These are phyloP conservation scores for Avahi laniger DNA, from an alignment of 2,797 vertebrate genomes.

Conservation along the genomic window DNA sequence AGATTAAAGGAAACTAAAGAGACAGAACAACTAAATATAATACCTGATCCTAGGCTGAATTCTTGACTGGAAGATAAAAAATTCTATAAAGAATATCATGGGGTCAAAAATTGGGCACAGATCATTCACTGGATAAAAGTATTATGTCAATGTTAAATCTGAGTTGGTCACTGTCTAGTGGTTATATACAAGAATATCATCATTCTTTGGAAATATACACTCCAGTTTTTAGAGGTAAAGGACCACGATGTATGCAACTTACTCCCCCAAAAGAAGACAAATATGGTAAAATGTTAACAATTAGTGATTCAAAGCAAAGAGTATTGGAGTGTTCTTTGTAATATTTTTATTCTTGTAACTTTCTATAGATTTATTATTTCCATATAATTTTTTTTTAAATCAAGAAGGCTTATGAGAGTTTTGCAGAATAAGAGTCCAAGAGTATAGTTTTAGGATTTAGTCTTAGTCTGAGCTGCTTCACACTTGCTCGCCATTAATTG, in stretches of 20 bases:
- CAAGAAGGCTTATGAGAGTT: not conserved
- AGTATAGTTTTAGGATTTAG: not conserved
- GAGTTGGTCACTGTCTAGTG: not conserved
- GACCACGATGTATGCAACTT: not conserved
- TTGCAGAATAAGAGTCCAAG: not conserved
- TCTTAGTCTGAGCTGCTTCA: not conserved
- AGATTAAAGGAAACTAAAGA: not conserved
- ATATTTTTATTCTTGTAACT: not conserved
- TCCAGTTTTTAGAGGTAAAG: not conserved
- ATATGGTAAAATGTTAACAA: not conserved
- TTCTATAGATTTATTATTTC: constrained; percentile 4
- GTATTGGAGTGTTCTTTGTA: not conserved
- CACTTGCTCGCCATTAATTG: not conserved
- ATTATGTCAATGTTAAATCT: not conserved
- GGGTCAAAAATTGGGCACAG: not conserved
- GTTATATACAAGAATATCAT: not conserved
- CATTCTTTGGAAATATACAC: not conserved
- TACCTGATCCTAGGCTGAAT: not conserved
- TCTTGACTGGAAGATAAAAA: not conserved
- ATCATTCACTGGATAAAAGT: not conserved
- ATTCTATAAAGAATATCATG: not conserved
- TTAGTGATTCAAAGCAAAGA: not conserved
- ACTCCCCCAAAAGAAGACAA: not conserved
- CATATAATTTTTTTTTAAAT: not conserved
- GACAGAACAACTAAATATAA: not conserved